Evolutionary conservation across 2,888 invertebrate genomes (phyloP), one percentile per base, ranked within the genome.

Genomic region (Caenorhabditis sp.): DNA sequence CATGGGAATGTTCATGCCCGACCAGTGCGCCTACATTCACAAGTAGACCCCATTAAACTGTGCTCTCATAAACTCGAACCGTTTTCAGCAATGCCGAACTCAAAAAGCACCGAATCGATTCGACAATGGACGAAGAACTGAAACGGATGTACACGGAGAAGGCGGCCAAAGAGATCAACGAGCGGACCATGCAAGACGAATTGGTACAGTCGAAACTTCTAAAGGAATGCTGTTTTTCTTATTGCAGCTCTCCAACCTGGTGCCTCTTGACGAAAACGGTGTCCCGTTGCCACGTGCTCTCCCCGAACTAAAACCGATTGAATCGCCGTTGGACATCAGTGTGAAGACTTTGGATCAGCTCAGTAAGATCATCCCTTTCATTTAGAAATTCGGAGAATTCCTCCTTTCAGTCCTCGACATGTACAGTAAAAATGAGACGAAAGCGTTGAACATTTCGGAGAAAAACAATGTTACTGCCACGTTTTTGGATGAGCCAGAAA

Each of bases 141-240:
- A 77, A 75, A 43, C 50, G 80, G 37, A 79, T 83, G 81, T 83
- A 83, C 39, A 15, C 62, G 2, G 71, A 77, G 46, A 82, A 82
- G 27, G 48, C 62, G 32, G 79, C 73, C 6, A 70, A 68, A 17
- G 78, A 78, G 27, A 32, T 66, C 9, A 66, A 43, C 2, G 76
- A 76, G 7, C n/a, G 59, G 32, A 58, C 61, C 5, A 43, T 24
- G 9, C 75, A 75, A 26, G 76, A 71, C 27, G 70, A 59, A 30
- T 20, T 70, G 45, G 43, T 63, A 15, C 22, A 22, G 20, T 3
- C 8, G 17, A 6, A 6, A 13, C 7, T 6, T 50, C 5, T 30
- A n/a, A 30, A 8, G 8, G 22, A 45, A 4, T 50, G 13, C 5
- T 13, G 8, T 50, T 27, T 32, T 32, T n/a, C 11, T 30, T 32